Evolutionary conservation across 2,113 vertebrate genomes (phyloP).

Genomic region (Piprites chloris): DNA sequence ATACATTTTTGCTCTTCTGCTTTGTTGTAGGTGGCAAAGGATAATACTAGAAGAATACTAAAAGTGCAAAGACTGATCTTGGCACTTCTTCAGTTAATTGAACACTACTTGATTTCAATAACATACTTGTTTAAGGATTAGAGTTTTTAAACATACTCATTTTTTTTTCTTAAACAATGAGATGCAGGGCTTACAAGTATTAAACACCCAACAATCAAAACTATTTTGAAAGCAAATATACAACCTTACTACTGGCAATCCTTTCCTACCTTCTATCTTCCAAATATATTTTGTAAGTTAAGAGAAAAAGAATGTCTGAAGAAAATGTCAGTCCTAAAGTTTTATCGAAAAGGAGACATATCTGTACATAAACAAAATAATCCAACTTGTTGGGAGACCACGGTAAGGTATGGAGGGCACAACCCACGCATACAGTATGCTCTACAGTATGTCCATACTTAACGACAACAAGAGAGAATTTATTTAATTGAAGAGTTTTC

Average conservation of each 20-base stretch:
- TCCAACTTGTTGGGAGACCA: neutral
- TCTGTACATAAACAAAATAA: neutral
- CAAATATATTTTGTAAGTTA: neutral
- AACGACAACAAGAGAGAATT: neutral
- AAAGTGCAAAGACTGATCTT: too few species aligned
- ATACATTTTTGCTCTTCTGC: neutral
- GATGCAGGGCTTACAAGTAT: neutral
- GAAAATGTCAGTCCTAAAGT: neutral
- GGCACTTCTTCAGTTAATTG: neutral
- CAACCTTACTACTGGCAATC: neutral
- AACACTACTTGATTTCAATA: neutral
- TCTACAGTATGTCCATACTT: neutral
- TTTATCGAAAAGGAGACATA: neutral
- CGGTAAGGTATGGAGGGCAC: neutral
- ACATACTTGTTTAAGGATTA: neutral
- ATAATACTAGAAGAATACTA: rapidly evolving
- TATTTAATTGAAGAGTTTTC: neutral
- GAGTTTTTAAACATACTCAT: neutral
- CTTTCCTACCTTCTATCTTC: neutral
- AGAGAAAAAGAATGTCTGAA: too few species aligned
- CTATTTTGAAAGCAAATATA: neutral
- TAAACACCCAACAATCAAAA: neutral
- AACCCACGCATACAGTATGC: neutral
- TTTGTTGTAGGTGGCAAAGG: neutral
- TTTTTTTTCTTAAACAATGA: neutral